Percentiles rank a stretch among this genome's conserved stretches.
phyloP scores from a whole-genome alignment of 2,113 vertebrate species.

The Nansenia antarctica region DNA sequence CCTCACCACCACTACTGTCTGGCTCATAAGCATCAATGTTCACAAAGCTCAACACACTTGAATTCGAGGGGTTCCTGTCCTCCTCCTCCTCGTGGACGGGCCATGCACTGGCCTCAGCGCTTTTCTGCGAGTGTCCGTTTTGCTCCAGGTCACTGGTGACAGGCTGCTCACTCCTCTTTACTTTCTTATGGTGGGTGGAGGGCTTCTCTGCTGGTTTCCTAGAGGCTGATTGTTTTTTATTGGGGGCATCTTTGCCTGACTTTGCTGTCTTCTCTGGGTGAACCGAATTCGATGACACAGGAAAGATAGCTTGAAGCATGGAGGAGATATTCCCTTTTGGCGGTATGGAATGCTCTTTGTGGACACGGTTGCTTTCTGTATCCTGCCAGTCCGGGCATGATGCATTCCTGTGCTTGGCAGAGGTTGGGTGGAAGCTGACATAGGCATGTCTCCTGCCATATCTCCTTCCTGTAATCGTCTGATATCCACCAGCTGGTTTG shows the following conservation, averaged over 20 bases:
- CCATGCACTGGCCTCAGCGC: constrained; percentile 35
- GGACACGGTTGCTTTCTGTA: constrained; percentile 61
- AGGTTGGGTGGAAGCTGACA: constrained; percentile 67
- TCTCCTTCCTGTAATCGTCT: constrained; percentile 69
- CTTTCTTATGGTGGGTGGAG: constrained; percentile 13
- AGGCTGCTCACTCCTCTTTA: constrained; percentile 45
- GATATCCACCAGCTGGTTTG: constrained; percentile 69
- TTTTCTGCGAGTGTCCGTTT: constrained; percentile 18
- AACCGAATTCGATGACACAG: constrained; percentile 26
- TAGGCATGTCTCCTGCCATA: constrained; percentile 72
- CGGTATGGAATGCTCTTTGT: constrained; percentile 54
- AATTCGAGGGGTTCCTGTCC: constrained; percentile 8
- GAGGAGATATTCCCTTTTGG: constrained; percentile 38
- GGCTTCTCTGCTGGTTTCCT: constrained; percentile 4
- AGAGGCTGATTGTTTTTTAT: constrained; percentile 1
- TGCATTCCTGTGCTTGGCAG: constrained; percentile 60
- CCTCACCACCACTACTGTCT: constrained; percentile 71
- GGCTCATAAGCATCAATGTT: constrained; percentile 73
- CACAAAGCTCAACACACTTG: constrained; percentile 68
- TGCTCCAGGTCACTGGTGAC: constrained; percentile 25
- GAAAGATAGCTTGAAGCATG: constrained; percentile 40
- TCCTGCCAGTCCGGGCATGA: constrained; percentile 50
- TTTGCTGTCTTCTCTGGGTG: constrained; percentile 8
- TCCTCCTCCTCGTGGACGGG: constrained; percentile 1
- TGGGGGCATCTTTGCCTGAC: constrained; percentile 15